phyloP scores from a whole-genome alignment of 2,888 invertebrate species.

The Platycheirus albimanus region DNA sequence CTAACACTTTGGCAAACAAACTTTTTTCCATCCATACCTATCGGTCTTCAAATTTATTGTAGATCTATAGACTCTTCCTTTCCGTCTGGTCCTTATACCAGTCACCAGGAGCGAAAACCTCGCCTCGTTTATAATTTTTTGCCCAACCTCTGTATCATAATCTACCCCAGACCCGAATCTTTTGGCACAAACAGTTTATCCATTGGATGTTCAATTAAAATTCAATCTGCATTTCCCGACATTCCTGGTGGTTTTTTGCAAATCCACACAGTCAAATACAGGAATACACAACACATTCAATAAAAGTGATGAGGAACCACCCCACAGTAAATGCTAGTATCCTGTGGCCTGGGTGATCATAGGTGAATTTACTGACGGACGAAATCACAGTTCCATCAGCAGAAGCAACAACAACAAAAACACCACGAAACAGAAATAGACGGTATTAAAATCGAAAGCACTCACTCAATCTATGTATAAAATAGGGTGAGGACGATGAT shows the following conservation, averaged over 20 bases:
- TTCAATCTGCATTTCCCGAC: constrained; percentile 68
- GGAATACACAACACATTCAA: constrained; percentile 2
- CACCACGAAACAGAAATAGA: constrained; percentile 13
- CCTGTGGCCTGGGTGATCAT: constrained; percentile 46
- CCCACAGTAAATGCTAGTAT: constrained; percentile 14
- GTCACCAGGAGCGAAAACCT: neutral
- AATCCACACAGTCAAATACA: constrained; percentile 28
- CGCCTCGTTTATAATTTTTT: neutral
- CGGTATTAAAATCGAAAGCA: constrained; percentile 66
- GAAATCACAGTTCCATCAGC: constrained; percentile 57
- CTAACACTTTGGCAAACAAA: neutral
- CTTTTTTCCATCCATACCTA: neutral
- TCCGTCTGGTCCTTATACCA: too few species aligned
- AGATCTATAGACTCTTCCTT: too few species aligned
- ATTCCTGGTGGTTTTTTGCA: constrained; percentile 53
- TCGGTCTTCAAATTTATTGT: neutral
- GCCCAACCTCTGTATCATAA: too few species aligned
- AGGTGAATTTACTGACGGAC: constrained; percentile 57
- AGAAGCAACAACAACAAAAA: constrained; percentile 3
- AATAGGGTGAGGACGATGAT: constrained; percentile 6
- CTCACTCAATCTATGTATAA: constrained; percentile 20
- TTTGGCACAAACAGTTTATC: constrained; percentile 48
- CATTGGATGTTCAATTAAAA: constrained; percentile 71
- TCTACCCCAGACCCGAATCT: neutral
- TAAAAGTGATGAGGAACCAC: constrained; percentile 15